Base-by-base conservation (phyloP, 2,888 invertebrate genomes). In the Julus scanicus region DNA sequence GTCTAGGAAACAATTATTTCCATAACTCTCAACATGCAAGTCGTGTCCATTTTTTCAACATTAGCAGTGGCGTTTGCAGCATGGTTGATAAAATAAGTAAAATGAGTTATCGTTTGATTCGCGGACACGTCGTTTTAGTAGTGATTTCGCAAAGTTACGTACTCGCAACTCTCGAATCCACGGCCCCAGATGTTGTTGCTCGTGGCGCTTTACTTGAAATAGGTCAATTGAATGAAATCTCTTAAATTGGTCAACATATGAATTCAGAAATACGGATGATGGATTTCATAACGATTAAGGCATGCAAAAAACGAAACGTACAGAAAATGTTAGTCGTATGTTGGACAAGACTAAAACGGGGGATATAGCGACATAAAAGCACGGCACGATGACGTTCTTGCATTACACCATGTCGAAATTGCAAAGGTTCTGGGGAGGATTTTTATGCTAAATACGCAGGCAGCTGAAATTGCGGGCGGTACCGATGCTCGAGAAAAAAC, bases 381-480 rank as follows among this genome's bases (percentile, higher is more conserved):
- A n/a, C n/a, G n/a, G 63, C 80, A 20, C 1, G 29, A 37, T 29
- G 71, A 71, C 71, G 80, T 80, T 80, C 80, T 80, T 13, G 37
- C 13, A 80, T 37, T 80, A 80, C 80, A 80, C 80, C 80, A 80
- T 80, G 80, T 80, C 80, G 80, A 80, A 80, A 80, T 80, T 80
- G 2, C 29, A 20, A 13, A 29, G 80, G 8, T 80, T 37, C 53
- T 9, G 63, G 63, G n/a, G 1, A n/a, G n/a, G 63, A 63, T 80
- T 71, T 80, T 80, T 53, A 37, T 80, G 80, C 80, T 80, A 80
- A 80, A 80, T 80, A 80, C 80, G 80, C 80, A 80, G 37, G 80
- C 80, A 37, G 13, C 37, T 80, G 80, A 80, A 80, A 29, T 53
- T 44, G 71, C 29, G 71, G 71, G 71, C 71, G 29, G 37, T 53